Evolutionary conservation across 2,888 invertebrate species (phyloP), one percentile per base, ranked within the genome.

Genomic region (Hermaeophaga mercurialis): DNA sequence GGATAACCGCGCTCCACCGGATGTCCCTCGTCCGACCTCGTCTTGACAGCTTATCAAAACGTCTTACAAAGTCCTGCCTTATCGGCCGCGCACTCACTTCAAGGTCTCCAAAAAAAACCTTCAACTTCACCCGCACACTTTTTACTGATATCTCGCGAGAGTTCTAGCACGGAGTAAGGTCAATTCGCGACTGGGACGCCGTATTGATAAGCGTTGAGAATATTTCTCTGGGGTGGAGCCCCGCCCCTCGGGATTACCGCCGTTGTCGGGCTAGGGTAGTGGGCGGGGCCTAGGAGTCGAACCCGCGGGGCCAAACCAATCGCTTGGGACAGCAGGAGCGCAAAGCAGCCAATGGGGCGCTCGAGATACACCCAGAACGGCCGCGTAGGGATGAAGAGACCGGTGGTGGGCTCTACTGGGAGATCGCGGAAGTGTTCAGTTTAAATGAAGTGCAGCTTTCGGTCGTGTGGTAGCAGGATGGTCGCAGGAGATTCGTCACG

Each of bases 11-110:
- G 76, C 73, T 75, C 75, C 72, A 72, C 71, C 65, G 75, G 82
- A 80, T 81, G 82, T 73, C 82, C 81, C 83, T 88, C 88, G 87
- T 88, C 88, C 80, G 88, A 88, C 84, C 88, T 87, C 85, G 85
- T 85, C 81, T 81, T 85, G 84, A 66, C 71, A 64, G 70, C 59
- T 72, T 65, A 65, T 49, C 57, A 49, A 53, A 57, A 57, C 63
- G 49, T 17, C 54, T 44, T 28, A 33, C 48, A 18, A 63, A 59
- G 52, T 54, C 54, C 46, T 44, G 45, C 49, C 61, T 54, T 38
- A 34, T 33, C 56, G 61, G 58, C 59, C 62, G 47, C 56, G 36
- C 58, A 52, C 58, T 49, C 61, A 43, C 43, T 14, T 47, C 46
- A 19, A 19, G 5, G 38, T 11, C 9, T 11, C 53, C 39, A 52